Conservation (phyloP, 2,113 vertebrate species). For the Blennius ocellaris region DNA sequence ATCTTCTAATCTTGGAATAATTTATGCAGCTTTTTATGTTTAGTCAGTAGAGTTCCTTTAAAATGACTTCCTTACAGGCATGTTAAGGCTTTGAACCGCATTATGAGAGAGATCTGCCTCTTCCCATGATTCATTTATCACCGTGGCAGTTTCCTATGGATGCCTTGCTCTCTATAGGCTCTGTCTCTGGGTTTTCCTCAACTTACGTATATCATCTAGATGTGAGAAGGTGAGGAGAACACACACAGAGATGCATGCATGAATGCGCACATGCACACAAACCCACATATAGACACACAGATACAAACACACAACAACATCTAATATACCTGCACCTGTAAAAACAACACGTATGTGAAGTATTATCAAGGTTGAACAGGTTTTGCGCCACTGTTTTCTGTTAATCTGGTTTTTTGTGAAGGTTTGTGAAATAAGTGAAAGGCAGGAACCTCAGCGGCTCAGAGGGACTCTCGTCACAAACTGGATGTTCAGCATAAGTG, state of each 20-base stretch:
- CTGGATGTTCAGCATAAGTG: constrained; percentile 37
- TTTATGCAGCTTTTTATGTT: no score
- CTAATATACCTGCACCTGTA: no score
- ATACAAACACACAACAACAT: no score
- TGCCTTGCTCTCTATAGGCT: constrained; percentile 7
- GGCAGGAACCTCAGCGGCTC: neutral
- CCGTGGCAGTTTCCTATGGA: constrained; percentile 42
- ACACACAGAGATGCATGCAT: no score
- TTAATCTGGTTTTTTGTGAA: no score
- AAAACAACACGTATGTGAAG: no score
- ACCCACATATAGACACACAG: no score
- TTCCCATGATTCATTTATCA: constrained; percentile 49
- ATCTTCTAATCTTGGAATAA: no score
- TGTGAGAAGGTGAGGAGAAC: constrained; percentile 17
- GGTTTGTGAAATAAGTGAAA: constrained; percentile 25
- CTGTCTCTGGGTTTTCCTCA: constrained; percentile 19
- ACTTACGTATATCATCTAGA: constrained; percentile 49
- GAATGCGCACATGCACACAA: no score
- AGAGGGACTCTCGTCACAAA: constrained; percentile 10
- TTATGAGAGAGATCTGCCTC: constrained; percentile 39
- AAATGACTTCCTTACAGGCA: constrained; percentile 5
- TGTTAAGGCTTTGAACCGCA: constrained; percentile 28
- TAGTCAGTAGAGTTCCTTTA: constrained; percentile 1
- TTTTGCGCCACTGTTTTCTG: no score
- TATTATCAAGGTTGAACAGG: no score